phyloP scores from a whole-genome alignment of 2,888 invertebrate species.

The Stratiomys singularior region DNA sequence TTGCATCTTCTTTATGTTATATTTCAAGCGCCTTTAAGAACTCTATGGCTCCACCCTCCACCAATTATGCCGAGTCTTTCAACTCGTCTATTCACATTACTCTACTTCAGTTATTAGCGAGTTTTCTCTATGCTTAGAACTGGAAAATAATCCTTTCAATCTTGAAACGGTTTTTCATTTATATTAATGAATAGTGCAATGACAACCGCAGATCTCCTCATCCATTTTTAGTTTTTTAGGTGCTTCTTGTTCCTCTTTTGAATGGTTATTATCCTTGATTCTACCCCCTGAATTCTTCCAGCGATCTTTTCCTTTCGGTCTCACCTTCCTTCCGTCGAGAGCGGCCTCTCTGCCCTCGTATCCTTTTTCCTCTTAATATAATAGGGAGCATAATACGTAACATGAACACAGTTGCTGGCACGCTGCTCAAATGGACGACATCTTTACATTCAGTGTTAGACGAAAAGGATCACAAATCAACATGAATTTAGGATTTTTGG shows the following conservation, averaged over 20 bases:
- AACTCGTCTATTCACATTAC: no score
- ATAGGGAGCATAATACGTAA: slow-evolving; percentile 21
- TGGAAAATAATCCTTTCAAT: slow-evolving; percentile 26
- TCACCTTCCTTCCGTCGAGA: not conserved
- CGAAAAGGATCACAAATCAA: slow-evolving; percentile 45
- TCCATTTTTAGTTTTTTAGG: slow-evolving; percentile 29
- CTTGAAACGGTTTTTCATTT: slow-evolving; percentile 40
- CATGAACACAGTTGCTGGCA: slow-evolving; percentile 37
- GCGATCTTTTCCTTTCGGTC: not conserved
- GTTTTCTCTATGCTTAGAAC: slow-evolving; percentile 16
- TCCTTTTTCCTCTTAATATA: not conserved
- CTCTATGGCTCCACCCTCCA: no score
- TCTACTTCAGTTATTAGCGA: not conserved
- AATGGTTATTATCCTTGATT: slow-evolving; percentile 22
- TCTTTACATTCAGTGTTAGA: slow-evolving; percentile 41
- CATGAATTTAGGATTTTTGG: slow-evolving; percentile 46
- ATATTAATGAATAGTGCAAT: slow-evolving; percentile 46
- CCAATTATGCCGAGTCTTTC: no score
- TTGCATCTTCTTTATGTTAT: no score
- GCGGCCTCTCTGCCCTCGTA: not conserved
- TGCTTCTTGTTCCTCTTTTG: slow-evolving; percentile 42
- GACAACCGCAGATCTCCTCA: slow-evolving; percentile 37
- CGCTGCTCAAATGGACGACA: slow-evolving; percentile 40
- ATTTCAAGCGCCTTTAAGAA: no score
- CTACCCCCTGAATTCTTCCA: not conserved